Conservation (phyloP, 1,140 invertebrate genomes). For the Drosophila nannoptera region DNA sequence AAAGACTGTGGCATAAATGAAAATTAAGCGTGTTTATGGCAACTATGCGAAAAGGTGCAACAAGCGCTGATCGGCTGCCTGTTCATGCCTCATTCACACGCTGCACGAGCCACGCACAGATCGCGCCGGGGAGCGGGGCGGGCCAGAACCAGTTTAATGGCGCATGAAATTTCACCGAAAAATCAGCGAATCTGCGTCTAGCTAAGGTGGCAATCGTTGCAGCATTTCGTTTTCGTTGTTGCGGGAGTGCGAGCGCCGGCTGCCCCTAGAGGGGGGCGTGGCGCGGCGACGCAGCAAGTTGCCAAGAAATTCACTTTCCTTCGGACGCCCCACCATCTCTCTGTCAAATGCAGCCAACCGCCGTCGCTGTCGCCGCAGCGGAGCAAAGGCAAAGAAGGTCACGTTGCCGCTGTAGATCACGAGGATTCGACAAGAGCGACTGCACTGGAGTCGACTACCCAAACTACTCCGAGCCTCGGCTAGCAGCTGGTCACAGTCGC, state of each 20-base stretch:
- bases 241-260: background rate
- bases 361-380: background rate
- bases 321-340: constrained; percentile 45
- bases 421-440: constrained; percentile 58
- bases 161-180: constrained; percentile 74
- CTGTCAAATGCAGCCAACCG: constrained; percentile 46
- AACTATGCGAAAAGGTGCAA: constrained; percentile 18
- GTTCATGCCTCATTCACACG: constrained; percentile 61
- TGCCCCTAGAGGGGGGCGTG: constrained; percentile 34
- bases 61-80: constrained; percentile 12
- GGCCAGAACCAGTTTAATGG: constrained; percentile 74
- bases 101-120: constrained; percentile 5
- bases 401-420: constrained; percentile 66
- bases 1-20: constrained; percentile 57
- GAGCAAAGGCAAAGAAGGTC: constrained; percentile 69
- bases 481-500: constrained; percentile 44
- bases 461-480: background rate
- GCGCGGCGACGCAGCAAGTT: constrained; percentile 57
- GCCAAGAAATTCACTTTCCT: constrained; percentile 77
- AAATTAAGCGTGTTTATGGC: constrained; percentile 61
- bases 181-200: constrained; percentile 65
- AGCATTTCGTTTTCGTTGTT: background rate
- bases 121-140: background rate
- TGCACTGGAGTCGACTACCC: background rate
- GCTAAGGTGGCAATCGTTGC: constrained; percentile 42